phyloP scores from a whole-genome alignment of 2,113 vertebrate genomes.

The Noturus placidus region DNA sequence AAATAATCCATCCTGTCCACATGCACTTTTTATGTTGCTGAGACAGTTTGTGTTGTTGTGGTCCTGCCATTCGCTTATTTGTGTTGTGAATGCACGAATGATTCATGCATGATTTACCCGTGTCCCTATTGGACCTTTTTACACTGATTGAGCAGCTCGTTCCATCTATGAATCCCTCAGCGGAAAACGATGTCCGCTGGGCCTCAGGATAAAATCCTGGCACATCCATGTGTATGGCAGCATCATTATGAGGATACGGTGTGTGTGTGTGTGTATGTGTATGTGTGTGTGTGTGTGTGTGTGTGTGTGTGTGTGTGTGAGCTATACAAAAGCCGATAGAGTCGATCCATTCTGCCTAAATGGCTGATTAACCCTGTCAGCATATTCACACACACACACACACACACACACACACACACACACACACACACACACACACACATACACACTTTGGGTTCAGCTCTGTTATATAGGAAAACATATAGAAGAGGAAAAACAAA shows the following conservation, averaged over 20 bases:
- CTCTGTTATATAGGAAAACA: neutral
- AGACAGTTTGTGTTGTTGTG: neutral
- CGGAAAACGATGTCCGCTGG: neutral
- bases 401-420: slow-evolving; percentile 10
- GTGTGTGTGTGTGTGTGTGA: neutral
- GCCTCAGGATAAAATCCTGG: slow-evolving; percentile 1
- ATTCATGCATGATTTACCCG: slow-evolving; percentile 1
- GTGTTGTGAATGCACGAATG: neutral
- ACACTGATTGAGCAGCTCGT: neutral
- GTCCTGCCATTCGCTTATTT: neutral
- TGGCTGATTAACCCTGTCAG: neutral
- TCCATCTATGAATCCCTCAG: neutral
- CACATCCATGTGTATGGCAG: neutral
- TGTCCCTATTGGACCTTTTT: neutral
- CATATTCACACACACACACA: slow-evolving; percentile 15
- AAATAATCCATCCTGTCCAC: neutral
- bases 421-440: slow-evolving; percentile 12
- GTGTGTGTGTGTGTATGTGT: neutral
- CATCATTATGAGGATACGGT: neutral
- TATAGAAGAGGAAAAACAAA: neutral
- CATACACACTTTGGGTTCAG: neutral
- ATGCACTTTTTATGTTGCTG: neutral
- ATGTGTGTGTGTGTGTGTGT: too few relatives aligned
- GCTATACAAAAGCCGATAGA: neutral
- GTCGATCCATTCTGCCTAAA: neutral